Conservation (phyloP, 2,113 vertebrate species). For the Calypte anna region DNA sequence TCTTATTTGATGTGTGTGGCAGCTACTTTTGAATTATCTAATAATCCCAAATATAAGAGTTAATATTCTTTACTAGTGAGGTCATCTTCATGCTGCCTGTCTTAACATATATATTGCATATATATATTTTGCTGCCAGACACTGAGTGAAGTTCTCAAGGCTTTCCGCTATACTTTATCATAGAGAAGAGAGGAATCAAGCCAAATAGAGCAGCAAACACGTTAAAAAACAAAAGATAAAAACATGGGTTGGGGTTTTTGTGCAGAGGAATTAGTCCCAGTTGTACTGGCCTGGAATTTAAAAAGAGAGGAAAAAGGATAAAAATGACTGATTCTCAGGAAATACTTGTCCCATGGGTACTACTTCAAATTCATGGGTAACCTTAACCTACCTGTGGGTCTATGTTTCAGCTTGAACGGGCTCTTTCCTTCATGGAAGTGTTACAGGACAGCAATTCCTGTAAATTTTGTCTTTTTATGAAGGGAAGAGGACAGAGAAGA, state of each 20-base stretch:
- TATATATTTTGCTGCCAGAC: background rate
- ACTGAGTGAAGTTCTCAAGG: background rate
- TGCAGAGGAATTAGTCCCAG: background rate
- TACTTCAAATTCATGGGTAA: background rate
- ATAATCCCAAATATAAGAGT: constrained; percentile 6
- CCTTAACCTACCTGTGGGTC: background rate
- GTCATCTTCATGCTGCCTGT: background rate
- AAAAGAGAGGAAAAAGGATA: background rate
- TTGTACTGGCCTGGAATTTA: background rate
- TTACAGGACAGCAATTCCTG: background rate
- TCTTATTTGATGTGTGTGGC: background rate
- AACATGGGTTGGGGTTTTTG: background rate
- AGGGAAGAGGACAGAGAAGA: background rate
- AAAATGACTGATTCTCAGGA: background rate
- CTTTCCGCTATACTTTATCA: background rate
- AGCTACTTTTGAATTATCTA: background rate
- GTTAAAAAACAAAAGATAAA: background rate
- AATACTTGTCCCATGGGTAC: background rate
- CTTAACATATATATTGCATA: background rate
- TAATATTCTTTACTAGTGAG: background rate
- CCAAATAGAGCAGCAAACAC: background rate
- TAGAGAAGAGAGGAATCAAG: background rate
- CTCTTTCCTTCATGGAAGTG: background rate
- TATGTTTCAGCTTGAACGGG: background rate
- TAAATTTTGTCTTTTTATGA: background rate